Conservation (phyloP, 1,140 invertebrate genomes). For the Drosophila sulfurigaster region DNA sequence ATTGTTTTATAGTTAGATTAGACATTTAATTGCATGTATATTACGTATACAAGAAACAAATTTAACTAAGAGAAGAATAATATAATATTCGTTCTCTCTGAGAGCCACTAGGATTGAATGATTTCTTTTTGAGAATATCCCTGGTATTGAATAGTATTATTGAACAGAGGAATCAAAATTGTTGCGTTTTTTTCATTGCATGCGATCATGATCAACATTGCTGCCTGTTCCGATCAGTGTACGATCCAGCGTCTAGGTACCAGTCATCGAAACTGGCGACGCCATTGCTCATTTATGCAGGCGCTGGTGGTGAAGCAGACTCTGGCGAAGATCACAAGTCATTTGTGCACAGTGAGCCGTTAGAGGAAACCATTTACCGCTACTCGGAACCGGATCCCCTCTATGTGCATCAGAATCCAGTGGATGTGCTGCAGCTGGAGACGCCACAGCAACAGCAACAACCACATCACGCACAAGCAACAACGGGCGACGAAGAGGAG, state of each 20-base stretch:
- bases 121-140: too few species aligned
- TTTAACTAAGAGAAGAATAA: too few species aligned
- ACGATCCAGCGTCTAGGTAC: slow-evolving; percentile 46
- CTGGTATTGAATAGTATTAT: too few species aligned
- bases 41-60: too few species aligned
- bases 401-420: slow-evolving; percentile 69
- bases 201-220: background rate
- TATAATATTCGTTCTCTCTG: too few species aligned
- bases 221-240: slow-evolving; percentile 10
- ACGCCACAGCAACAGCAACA: slow-evolving; percentile 5
- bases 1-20: too few species aligned
- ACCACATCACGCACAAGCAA: background rate
- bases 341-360: slow-evolving; percentile 77
- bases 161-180: background rate
- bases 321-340: slow-evolving; percentile 55
- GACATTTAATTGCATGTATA: too few species aligned
- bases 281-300: slow-evolving; percentile 72
- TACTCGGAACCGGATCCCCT: slow-evolving; percentile 85
- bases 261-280: slow-evolving; percentile 55
- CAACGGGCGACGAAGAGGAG: background rate
- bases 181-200: background rate
- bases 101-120: too few species aligned
- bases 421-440: slow-evolving; percentile 59
- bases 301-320: slow-evolving; percentile 7
- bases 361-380: slow-evolving; percentile 67